These are phyloP conservation scores for Brachionus calyciflorus DNA, from an alignment of 1,140 invertebrate genomes.

Conservation along the genomic window DNA sequence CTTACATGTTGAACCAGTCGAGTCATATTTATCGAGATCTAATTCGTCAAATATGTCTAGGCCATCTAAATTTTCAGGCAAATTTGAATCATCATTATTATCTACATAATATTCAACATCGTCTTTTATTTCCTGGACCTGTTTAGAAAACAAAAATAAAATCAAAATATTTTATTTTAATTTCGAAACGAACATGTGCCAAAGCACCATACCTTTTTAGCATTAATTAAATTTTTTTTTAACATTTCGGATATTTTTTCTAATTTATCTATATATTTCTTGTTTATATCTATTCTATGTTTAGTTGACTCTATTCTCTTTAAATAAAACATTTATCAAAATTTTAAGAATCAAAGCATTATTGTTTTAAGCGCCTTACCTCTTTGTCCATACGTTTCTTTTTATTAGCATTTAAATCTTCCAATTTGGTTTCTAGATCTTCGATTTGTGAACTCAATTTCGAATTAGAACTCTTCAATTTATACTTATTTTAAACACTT, in stretches of 20 bases:
- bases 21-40: constrained; percentile 34
- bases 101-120: constrained; percentile 98
- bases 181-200: no score
- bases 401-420: constrained; percentile 77
- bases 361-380: no score
- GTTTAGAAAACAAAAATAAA: no score
- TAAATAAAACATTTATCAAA: not conserved
- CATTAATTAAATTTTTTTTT: constrained; percentile 35
- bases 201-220: constrained; percentile 43
- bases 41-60: constrained; percentile 40
- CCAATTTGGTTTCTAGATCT: constrained; percentile 94
- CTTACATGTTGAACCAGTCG: not conserved
- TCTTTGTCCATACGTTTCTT: constrained; percentile 97
- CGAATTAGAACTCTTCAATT: constrained; percentile 61
- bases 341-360: no score
- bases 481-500: no score
- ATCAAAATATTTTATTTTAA: no score
- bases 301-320: constrained; percentile 37
- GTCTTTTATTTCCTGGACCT: constrained; percentile 79
- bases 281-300: constrained; percentile 41
- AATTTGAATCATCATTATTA: constrained; percentile 88
- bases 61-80: constrained; percentile 72
- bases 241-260: constrained; percentile 43
- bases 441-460: constrained; percentile 75
- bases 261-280: constrained; percentile 30